Conservation (phyloP, 2,888 invertebrate species). For the Drosophila pegasa region DNA sequence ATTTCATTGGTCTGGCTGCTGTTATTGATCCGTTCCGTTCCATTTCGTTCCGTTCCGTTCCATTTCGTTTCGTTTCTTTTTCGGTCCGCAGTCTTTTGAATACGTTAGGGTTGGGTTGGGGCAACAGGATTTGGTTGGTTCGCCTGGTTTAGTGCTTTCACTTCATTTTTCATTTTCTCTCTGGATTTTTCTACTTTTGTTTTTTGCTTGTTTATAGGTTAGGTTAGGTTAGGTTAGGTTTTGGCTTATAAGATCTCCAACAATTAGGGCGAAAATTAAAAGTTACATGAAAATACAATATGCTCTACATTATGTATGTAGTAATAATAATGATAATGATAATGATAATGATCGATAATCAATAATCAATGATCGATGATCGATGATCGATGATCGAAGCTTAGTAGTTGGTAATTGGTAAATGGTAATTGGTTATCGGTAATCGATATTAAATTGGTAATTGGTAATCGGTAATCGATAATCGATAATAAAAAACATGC, state of each 20-base stretch:
- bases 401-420: constrained; percentile 29
- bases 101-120: constrained; percentile 33
- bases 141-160: constrained; percentile 24
- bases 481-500: constrained; percentile 72
- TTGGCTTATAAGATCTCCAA: constrained; percentile 43
- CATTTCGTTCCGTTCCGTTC: neutral
- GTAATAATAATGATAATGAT: constrained; percentile 56
- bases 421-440: constrained; percentile 32
- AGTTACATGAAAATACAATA: constrained; percentile 44
- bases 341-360: constrained; percentile 43
- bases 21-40: neutral
- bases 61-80: constrained; percentile 6
- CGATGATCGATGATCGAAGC: constrained; percentile 31
- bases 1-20: constrained; percentile 1
- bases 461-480: constrained; percentile 48
- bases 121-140: constrained; percentile 29
- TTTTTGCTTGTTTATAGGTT: constrained; percentile 6
- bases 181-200: neutral
- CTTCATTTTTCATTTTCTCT: neutral
- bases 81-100: constrained; percentile 49
- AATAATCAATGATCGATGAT: constrained; percentile 46
- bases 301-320: constrained; percentile 58
- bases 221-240: constrained; percentile 18
- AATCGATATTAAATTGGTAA: constrained; percentile 32
- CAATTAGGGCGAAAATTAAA: constrained; percentile 52